Evolutionary conservation across 1,140 invertebrate genomes (phyloP).

Genomic region (Protaetia brevitarsis): DNA sequence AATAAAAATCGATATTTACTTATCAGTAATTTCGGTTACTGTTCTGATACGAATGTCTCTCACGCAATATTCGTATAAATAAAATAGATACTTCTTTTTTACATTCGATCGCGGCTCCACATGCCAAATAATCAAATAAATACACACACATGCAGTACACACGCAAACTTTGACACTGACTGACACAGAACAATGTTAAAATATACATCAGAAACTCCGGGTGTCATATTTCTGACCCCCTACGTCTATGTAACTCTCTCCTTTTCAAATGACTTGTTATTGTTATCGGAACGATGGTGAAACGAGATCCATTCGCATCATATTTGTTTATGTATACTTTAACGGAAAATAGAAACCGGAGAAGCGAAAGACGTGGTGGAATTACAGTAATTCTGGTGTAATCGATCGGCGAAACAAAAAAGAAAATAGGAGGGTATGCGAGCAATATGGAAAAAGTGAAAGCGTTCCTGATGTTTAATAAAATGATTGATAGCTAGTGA

Average conservation of each 20-base stretch:
- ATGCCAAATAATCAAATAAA: slow-evolving; percentile 15
- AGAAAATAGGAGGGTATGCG: too few species aligned
- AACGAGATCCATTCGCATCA: neutral
- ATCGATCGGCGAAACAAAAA: too few species aligned
- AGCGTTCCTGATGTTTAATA: too few species aligned
- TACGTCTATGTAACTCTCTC: neutral
- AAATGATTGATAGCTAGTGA: too few species aligned
- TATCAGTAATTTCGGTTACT: neutral
- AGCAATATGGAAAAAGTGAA: too few species aligned
- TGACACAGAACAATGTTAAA: neutral
- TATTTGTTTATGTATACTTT: slow-evolving; percentile 16
- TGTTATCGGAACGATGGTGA: neutral
- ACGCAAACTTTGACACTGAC: slow-evolving; percentile 13
- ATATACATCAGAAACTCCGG: slow-evolving; percentile 3
- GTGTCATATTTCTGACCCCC: neutral
- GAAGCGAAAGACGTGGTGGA: neutral
- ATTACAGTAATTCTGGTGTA: too few species aligned
- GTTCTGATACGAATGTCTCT: neutral
- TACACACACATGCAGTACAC: neutral
- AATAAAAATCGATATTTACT: neutral
- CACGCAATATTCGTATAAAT: neutral
- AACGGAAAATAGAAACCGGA: neutral
- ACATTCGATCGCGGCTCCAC: neutral
- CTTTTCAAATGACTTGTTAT: slow-evolving; percentile 2
- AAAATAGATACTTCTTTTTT: neutral